Conservation (phyloP, 2,888 invertebrate genomes). For the Leptopilina syphax region DNA sequence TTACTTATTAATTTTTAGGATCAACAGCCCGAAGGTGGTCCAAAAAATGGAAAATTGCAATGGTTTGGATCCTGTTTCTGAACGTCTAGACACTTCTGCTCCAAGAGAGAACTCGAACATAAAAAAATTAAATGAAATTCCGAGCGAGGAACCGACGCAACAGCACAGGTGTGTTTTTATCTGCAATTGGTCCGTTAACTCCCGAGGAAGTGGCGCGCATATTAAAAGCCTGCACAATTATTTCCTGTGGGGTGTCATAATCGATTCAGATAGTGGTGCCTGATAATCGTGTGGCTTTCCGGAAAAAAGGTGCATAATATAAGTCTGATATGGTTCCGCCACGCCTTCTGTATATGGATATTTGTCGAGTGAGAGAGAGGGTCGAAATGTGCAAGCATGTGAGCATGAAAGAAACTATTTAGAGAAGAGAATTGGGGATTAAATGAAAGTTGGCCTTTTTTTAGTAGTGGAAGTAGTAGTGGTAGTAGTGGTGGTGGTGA, state of each 20-base stretch:
- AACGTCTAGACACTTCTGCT: no score
- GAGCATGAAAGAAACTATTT: conserved; percentile 25
- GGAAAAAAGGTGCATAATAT: conserved; percentile 33
- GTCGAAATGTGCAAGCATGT: conserved; percentile 27
- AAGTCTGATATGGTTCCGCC: conserved; percentile 22
- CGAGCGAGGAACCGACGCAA: background rate
- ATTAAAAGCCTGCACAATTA: conserved; percentile 1
- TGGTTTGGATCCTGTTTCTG: no score
- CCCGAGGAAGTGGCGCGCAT: conserved; percentile 11
- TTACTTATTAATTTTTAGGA: no score
- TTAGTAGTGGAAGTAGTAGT: background rate
- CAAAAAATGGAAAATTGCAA: no score
- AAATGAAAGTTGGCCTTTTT: conserved; percentile 1
- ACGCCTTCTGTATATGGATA: conserved; percentile 16
- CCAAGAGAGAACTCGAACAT: no score
- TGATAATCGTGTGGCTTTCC: conserved; percentile 20
- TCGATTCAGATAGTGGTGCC: conserved; percentile 7
- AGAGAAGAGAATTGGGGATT: conserved; percentile 8
- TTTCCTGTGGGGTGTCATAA: conserved; percentile 30
- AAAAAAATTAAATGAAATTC: background rate
- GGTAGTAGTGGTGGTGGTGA: no score
- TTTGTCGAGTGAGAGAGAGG: conserved; percentile 14
- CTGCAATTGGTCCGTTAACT: conserved; percentile 1
- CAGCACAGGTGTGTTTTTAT: conserved; percentile 15
- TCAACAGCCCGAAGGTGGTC: no score